Base-by-base conservation (phyloP, 2,888 invertebrate species). In the Drosophila sordidula region DNA sequence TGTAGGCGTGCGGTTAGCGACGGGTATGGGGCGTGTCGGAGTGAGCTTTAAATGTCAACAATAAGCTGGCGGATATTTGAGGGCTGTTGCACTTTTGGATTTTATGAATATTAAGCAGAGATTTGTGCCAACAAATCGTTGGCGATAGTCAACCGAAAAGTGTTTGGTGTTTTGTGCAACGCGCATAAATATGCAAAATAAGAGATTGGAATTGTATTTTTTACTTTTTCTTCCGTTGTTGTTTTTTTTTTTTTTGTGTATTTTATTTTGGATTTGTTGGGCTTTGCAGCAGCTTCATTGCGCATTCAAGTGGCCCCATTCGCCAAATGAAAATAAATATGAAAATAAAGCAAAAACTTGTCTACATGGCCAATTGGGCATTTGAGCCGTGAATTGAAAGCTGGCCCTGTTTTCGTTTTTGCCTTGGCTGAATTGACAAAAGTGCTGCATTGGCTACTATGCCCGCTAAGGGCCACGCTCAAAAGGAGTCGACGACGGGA, bases 221-320 rank as follows among this genome's bases (percentile, higher is more conserved):
- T 56, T 56, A 46, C 42, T 5, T 47, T 32, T 14, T 16, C 8
- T 36, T 38, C n/a, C 18, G n/a, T 56, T 67, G 39, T 45, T n/a
- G n/a, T n/a, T n/a, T n/a, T n/a, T n/a, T n/a, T n/a, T n/a, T n/a
- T n/a, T 51, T 44, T 16, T 25, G 29, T 49, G 16, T 50, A 25
- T 44, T 49, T 38, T 67, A 49, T 59, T 49, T 50, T 36, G n/a
- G 59, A 56, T 47, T 49, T 67, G 68, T 34, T 57, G 61, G 54
- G 46, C 38, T 55, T 58, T 63, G 70, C 41, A 57, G 59, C 55
- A 63, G 73, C 81, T 75, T 87, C 85, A 83, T 87, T 87, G 73
- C 68, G 82, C 69, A 83, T 83, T 81, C 83, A 87, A 87, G 82
- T 87, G 85, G 87, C 81, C 79, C 81, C 78, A 70, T 84, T 82